These are phyloP conservation scores for Anneissia japonica DNA, from an alignment of 35 echinoderm and acorn worm genomes.

Conservation along the genomic window DNA sequence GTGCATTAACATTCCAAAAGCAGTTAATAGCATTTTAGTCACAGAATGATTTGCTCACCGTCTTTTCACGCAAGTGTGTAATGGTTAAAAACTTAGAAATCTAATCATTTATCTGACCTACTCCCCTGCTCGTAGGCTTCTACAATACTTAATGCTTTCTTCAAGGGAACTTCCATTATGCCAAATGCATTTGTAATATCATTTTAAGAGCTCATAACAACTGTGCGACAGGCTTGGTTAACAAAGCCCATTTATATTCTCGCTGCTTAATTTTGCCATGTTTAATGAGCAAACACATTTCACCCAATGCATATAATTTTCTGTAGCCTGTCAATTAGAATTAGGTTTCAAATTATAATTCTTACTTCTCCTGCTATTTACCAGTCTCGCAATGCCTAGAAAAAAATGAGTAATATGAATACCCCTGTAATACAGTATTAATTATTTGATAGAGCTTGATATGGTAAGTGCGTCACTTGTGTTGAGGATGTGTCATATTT, in stretches of 20 bases:
- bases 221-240: neutral
- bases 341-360: neutral
- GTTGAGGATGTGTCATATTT: no score
- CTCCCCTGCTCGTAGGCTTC: neutral
- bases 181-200: neutral
- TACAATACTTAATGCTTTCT: neutral
- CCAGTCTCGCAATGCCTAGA: no score
- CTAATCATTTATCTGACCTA: neutral
- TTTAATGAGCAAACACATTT: neutral
- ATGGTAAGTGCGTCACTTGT: no score
- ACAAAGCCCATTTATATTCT: slow-evolving; percentile 1
- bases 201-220: neutral
- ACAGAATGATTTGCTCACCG: no score
- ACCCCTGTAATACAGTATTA: no score
- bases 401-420: no score
- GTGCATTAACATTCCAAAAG: no score
- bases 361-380: no score
- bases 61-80: no score
- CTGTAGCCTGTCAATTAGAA: neutral
- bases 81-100: neutral
- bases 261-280: neutral
- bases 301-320: neutral
- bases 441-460: no score
- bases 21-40: no score
- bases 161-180: neutral